Conservation (phyloP, 92 coral and sea anemone species). For the Pocillopora meandrina region DNA sequence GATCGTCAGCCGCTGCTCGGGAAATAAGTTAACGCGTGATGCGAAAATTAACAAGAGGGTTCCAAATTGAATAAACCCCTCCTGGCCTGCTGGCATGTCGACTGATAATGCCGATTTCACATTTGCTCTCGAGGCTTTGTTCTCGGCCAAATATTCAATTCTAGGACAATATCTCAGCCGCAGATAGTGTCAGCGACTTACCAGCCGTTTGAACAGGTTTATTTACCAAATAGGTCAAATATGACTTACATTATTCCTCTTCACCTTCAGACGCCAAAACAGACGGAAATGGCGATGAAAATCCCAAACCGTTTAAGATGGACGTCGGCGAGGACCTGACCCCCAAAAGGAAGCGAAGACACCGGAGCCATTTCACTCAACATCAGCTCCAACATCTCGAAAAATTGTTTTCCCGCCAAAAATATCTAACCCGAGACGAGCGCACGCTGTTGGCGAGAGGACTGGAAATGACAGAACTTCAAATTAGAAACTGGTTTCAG, state of each 20-base stretch:
- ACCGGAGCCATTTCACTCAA: slow-evolving; percentile 67
- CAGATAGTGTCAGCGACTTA: no score
- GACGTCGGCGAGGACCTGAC: neutral
- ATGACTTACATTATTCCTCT: neutral
- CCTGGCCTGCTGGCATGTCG: no score
- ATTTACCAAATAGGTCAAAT: no score
- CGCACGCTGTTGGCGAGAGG: slow-evolving; percentile 74
- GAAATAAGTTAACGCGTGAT: no score
- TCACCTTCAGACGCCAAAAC: neutral
- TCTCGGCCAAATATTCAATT: no score
- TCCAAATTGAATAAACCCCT: no score
- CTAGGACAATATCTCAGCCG: no score
- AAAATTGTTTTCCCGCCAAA: slow-evolving; percentile 61
- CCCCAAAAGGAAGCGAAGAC: slow-evolving; percentile 40
- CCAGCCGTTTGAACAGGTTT: no score
- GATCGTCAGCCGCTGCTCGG: no score
- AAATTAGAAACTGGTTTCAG: slow-evolving; percentile 85
- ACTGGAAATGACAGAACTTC: slow-evolving; percentile 77
- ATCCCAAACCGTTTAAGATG: neutral
- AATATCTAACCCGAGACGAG: slow-evolving; percentile 76
- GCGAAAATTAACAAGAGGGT: no score
- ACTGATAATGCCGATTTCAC: no score
- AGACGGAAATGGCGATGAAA: neutral
- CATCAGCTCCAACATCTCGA: slow-evolving; percentile 71
- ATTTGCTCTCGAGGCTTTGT: no score